phyloP scores from a whole-genome alignment of 1,140 invertebrate genomes.

The Dinoponera quadriceps region DNA sequence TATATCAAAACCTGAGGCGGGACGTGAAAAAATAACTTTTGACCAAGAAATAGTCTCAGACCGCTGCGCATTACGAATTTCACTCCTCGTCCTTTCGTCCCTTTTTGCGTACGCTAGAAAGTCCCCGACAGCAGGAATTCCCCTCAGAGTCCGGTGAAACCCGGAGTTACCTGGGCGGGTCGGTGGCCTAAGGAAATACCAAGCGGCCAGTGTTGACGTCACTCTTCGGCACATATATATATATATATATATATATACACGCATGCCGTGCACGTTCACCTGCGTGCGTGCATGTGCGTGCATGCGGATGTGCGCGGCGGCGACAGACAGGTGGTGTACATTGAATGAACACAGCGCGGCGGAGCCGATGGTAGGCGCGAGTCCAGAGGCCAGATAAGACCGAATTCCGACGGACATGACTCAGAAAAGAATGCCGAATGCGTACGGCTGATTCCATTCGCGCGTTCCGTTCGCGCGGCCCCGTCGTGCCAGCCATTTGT shows the following conservation, averaged over 20 bases:
- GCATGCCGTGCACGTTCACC: no score
- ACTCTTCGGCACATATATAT: not conserved
- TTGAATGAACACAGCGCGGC: not conserved
- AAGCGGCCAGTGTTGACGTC: conserved; percentile 11
- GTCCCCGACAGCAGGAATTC: not conserved
- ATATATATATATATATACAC: no score
- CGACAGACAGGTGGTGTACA: conserved; percentile 16
- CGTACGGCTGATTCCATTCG: not conserved
- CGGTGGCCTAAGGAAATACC: not conserved
- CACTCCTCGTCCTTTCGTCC: not conserved
- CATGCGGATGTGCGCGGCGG: not conserved
- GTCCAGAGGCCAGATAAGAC: conserved; percentile 6
- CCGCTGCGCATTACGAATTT: no score
- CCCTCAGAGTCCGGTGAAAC: not conserved
- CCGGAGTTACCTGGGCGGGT: not conserved
- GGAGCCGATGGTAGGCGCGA: not conserved
- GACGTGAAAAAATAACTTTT: no score
- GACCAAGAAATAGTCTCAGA: no score
- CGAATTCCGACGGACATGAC: conserved; percentile 38
- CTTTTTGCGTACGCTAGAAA: not conserved
- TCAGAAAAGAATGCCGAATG: conserved; percentile 13
- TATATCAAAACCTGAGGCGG: no score
- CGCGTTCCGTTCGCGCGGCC: not conserved
- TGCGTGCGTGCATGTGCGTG: not conserved
- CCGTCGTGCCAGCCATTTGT: not conserved